These are phyloP conservation scores for Triplophysa siluroides DNA, from an alignment of 2,113 vertebrate genomes.

Conservation along the genomic window DNA sequence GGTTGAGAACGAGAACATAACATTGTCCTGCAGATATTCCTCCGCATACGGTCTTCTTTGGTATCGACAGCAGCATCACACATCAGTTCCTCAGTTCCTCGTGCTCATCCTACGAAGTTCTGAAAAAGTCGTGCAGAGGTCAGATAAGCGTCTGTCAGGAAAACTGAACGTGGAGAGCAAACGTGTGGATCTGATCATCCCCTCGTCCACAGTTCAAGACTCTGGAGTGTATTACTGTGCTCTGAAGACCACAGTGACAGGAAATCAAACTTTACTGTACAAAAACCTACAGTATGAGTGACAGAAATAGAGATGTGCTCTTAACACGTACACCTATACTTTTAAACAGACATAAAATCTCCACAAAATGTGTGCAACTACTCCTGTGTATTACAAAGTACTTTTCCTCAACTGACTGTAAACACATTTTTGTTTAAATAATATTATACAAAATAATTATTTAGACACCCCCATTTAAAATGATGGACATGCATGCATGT, in stretches of 20 bases:
- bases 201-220: neutral
- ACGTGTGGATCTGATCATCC: slow-evolving; percentile 1
- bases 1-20: neutral
- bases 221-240: slow-evolving; percentile 43
- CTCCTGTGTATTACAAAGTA: no score
- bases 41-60: slow-evolving; percentile 24
- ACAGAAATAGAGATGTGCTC: neutral
- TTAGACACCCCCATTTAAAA: neutral
- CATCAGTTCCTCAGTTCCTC: slow-evolving; percentile 12
- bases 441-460: neutral
- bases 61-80: slow-evolving; percentile 29
- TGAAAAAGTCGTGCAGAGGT: neutral
- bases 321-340: no score
- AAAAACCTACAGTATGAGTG: slow-evolving; percentile 15
- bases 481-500: neutral
- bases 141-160: neutral
- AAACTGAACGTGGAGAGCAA: neutral
- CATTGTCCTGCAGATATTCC: slow-evolving; percentile 8
- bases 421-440: no score
- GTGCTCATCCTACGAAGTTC: neutral
- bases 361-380: no score
- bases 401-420: no score
- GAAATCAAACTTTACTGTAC: slow-evolving; percentile 12
- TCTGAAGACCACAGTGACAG: slow-evolving; percentile 40
- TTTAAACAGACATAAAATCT: no score